Base-by-base conservation (phyloP, 2,888 invertebrate genomes). In the Andrena haemorrhoa region DNA sequence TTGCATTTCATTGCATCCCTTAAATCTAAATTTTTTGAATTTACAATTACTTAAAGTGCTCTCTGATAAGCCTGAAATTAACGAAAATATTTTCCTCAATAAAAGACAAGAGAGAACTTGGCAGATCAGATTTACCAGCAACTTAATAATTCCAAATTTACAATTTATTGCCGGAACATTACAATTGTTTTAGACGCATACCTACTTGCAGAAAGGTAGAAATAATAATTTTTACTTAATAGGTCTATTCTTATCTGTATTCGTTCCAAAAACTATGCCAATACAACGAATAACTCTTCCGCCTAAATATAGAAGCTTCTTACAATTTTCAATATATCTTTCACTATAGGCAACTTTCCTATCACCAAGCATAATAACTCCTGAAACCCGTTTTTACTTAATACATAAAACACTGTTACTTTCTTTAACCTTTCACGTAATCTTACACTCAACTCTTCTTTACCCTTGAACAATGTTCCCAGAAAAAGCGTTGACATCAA, bases 381-480 rank as follows among this genome's bases (percentile, higher is more conserved):
- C 53, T 31, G 20, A 12, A 16, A 70, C n/a, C 61, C 26, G 20
- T 20, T 53, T 41, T 70, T 23, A 41, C 8, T 2, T 10, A 10
- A 2, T n/a, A 6, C 7, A 29, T 7, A 23, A 31, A 56, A n/a
- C 8, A 35, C 23, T 12, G 5, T 35, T 56, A 29, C 8, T 56
- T 56, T 49, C 49, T 75, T 56, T 26, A 61, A 66, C 26, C 26
- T 51, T 65, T 33, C 47, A 29, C 29, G 20, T 16, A 35, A 63
- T 56, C 47, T n/a, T 35, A 29, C n/a, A 4, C 49, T 8, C 49
- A 70, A 47, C 26, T 49, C 75, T 79, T 79, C 75, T 65, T 79
- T 75, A 60, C 70, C 75, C 75, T 65, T 65, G 79, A 70, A 75
- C 33, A 51, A 75, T 51, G 47, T 53, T 41, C 66, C 23, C 31